Evolutionary conservation across 2,113 vertebrate species (phyloP).

Genomic region (Nothocercus julius): DNA sequence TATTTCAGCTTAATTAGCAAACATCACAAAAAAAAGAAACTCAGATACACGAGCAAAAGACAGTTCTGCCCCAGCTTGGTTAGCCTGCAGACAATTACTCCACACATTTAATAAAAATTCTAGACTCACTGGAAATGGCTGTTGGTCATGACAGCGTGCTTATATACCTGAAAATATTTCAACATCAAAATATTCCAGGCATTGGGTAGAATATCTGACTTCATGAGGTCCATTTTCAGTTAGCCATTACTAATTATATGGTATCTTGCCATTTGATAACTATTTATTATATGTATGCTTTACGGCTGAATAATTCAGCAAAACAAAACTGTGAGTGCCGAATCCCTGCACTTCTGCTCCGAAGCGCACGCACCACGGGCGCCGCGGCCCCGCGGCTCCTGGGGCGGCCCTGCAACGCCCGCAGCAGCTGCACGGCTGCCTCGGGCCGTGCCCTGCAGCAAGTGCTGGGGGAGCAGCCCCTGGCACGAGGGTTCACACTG

Average conservation of each 20-base stretch:
- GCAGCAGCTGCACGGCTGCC: not conserved
- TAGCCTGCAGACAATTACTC: not conserved
- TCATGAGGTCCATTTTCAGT: not conserved
- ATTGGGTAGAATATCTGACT: not conserved
- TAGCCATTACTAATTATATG: not conserved
- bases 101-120: not conserved
- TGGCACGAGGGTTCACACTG: not conserved
- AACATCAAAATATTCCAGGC: not conserved
- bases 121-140: not conserved
- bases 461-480: not conserved
- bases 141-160: not conserved
- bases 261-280: not conserved
- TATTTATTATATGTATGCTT: not conserved
- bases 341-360: not conserved
- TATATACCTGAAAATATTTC: not conserved
- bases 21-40: not conserved
- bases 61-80: not conserved
- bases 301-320: not conserved
- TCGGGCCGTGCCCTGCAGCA: not conserved
- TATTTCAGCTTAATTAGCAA: slow-evolving; percentile 11
- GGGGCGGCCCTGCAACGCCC: not conserved
- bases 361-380: not conserved
- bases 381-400: not conserved
- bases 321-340: not conserved
- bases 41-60: not conserved